Conservation (phyloP, 2,797 vertebrate species). For the Labroides dimidiatus region DNA sequence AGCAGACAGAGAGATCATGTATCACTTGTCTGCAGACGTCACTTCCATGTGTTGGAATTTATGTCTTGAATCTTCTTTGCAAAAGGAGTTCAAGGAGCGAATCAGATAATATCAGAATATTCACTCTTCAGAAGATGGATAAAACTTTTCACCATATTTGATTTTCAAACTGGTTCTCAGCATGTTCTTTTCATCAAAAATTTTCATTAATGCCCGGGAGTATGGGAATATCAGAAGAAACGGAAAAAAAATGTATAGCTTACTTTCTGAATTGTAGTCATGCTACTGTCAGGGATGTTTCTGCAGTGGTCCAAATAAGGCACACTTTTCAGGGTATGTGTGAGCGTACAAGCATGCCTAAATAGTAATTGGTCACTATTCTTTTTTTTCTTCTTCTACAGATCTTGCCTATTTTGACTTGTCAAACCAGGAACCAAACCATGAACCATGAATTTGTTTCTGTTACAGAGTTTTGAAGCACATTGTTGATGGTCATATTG, state of each 20-base stretch:
- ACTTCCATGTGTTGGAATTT: background rate
- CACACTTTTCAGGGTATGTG: too few species aligned
- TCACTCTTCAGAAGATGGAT: background rate
- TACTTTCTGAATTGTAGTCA: conserved; percentile 6
- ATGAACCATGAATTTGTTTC: too few species aligned
- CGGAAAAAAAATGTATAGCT: conserved; percentile 40
- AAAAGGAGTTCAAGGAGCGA: background rate
- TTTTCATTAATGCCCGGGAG: conserved; percentile 14
- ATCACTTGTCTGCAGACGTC: conserved; percentile 14
- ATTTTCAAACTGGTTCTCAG: background rate
- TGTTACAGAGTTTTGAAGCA: too few species aligned
- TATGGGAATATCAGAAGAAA: conserved; percentile 29
- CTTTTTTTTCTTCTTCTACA: too few species aligned
- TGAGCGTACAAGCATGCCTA: too few species aligned
- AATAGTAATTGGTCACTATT: too few species aligned
- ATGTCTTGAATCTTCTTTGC: background rate
- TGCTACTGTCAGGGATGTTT: background rate
- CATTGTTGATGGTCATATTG: too few species aligned
- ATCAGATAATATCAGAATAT: background rate
- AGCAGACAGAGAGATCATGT: conserved; percentile 23
- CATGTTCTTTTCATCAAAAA: conserved; percentile 23
- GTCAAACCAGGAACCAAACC: too few species aligned
- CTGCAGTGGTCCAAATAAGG: too few species aligned
- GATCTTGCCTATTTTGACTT: too few species aligned
- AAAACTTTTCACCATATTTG: conserved; percentile 3